Conservation (phyloP, 92 coral and sea anemone genomes). For the Zoanthus sociatus region DNA sequence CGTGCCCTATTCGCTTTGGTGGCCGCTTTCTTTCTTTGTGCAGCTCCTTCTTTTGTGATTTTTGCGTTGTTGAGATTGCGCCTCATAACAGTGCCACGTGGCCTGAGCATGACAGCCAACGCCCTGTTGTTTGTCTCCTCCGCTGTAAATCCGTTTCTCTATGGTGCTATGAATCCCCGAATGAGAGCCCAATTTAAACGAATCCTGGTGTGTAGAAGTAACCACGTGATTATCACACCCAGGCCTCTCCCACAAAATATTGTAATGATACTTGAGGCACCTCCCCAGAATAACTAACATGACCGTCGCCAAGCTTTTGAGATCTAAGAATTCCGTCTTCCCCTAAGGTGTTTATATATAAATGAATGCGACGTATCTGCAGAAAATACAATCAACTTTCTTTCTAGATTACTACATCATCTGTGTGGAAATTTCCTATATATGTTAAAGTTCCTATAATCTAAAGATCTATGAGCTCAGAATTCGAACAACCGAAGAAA, state of each 20-base stretch:
- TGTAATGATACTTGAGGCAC: background rate
- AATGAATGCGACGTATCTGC: no score
- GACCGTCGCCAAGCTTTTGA: no score
- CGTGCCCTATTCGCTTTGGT: constrained; percentile 33
- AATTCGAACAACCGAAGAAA: no score
- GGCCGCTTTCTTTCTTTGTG: constrained; percentile 36
- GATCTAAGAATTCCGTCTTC: background rate
- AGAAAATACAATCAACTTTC: no score
- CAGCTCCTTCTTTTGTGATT: constrained; percentile 33
- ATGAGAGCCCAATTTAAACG: constrained; percentile 24
- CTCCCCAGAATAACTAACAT: no score
- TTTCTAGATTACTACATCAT: no score
- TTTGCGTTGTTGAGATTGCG: constrained; percentile 27
- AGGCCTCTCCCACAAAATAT: constrained; percentile 6
- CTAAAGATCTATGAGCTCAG: no score
- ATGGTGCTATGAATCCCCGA: constrained; percentile 30
- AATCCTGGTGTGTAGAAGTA: constrained; percentile 16
- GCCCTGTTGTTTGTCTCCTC: constrained; percentile 42
- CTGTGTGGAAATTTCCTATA: no score
- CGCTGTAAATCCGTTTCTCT: constrained; percentile 35
- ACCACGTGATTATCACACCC: constrained; percentile 23
- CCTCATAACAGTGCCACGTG: constrained; percentile 44
- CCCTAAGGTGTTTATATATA: no score
- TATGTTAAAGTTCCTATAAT: no score
- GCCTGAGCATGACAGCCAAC: constrained; percentile 40